Evolutionary conservation across 1,140 invertebrate genomes (phyloP).

Genomic region (Aleiodes sp.): DNA sequence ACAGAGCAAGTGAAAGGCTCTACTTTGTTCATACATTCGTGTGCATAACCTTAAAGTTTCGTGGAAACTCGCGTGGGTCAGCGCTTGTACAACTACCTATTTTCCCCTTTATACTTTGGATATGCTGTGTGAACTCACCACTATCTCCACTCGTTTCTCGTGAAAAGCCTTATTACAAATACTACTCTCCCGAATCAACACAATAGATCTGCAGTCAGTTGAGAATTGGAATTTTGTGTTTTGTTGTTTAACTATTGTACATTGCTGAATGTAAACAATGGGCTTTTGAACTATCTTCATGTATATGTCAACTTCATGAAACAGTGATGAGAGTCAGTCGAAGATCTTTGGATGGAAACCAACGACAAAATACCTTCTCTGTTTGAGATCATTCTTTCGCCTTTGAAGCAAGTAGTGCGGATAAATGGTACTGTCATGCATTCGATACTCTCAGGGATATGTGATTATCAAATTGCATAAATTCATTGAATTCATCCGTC

Average conservation of each 20-base stretch:
- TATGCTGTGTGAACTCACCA: background rate
- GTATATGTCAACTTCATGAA: too few species aligned
- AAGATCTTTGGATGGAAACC: too few species aligned
- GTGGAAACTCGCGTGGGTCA: background rate
- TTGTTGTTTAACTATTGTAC: too few species aligned
- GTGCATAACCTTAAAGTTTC: conserved; percentile 1
- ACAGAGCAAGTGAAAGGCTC: conserved; percentile 3
- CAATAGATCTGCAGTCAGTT: conserved; percentile 28
- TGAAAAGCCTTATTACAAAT: conserved; percentile 41
- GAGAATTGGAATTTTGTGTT: conserved; percentile 27
- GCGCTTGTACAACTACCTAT: background rate
- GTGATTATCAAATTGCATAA: too few species aligned
- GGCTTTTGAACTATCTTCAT: too few species aligned
- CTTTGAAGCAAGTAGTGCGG: too few species aligned
- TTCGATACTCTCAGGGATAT: too few species aligned
- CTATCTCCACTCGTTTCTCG: background rate
- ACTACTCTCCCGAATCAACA: conserved; percentile 29
- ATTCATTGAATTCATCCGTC: too few species aligned
- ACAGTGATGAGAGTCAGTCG: too few species aligned
- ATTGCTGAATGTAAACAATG: background rate
- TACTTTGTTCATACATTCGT: background rate
- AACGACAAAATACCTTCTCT: too few species aligned
- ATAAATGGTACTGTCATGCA: too few species aligned
- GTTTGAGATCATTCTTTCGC: too few species aligned
- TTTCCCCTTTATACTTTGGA: background rate